These are phyloP conservation scores for Corella eumyota DNA, from an alignment of 23 tunicate species.

Conservation along the genomic window DNA sequence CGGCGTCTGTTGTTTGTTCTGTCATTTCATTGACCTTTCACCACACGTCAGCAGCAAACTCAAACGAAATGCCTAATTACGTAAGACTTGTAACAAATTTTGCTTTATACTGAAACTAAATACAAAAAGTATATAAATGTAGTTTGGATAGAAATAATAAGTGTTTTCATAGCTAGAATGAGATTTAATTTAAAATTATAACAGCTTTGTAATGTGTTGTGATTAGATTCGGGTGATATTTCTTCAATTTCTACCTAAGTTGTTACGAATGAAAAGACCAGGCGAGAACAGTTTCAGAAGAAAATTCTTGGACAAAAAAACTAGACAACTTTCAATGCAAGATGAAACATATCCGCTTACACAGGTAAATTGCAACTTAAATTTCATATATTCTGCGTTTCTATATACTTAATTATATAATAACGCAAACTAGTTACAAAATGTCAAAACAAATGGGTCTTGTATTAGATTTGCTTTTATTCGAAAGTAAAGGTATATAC, in stretches of 20 bases:
- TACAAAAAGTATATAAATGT: background rate
- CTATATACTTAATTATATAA: too few relatives aligned
- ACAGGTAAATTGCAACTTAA: background rate
- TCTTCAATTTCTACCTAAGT: slow-evolving; percentile 38
- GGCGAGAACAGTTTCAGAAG: slow-evolving; percentile 39
- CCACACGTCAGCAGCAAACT: slow-evolving; percentile 50
- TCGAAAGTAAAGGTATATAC: too few relatives aligned
- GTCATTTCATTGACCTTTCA: slow-evolving; percentile 79
- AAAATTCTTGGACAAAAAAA: slow-evolving; percentile 17
- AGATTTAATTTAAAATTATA: too few relatives aligned
- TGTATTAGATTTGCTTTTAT: too few relatives aligned
- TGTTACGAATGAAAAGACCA: slow-evolving; percentile 49
- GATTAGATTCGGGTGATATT: slow-evolving; percentile 62
- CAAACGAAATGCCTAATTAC: slow-evolving; percentile 48
- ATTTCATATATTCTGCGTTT: background rate
- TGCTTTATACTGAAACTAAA: background rate
- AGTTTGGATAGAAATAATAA: too few relatives aligned
- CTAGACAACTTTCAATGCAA: background rate
- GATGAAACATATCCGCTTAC: background rate
- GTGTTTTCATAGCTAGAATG: too few relatives aligned
- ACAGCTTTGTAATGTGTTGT: too few relatives aligned
- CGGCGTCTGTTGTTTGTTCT: slow-evolving; percentile 52
- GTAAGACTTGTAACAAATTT: slow-evolving; percentile 19
- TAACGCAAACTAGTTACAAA: too few relatives aligned
- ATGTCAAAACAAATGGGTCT: too few relatives aligned